Evolutionary conservation across 1,140 invertebrate species (phyloP).

Genomic region (Hyphantria cunea): DNA sequence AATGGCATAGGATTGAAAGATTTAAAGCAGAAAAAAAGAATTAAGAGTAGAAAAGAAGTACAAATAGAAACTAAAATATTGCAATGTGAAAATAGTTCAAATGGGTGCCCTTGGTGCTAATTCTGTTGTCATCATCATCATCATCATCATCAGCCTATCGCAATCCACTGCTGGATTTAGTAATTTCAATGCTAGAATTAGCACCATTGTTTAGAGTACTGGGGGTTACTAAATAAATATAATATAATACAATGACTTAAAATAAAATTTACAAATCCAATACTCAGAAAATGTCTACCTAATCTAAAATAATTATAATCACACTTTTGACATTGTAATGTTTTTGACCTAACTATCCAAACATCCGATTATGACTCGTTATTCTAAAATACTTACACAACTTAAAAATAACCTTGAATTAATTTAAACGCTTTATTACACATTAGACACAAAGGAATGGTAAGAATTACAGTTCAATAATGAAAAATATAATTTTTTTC

Average conservation of each 20-base stretch:
- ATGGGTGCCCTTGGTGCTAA: no score
- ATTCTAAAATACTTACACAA: slow-evolving; percentile 67
- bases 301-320: slow-evolving; percentile 74
- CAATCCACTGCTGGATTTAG: no score
- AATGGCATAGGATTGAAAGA: no score
- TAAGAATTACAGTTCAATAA: slow-evolving; percentile 69
- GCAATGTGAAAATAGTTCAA: no score
- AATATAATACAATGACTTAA: slow-evolving; percentile 65
- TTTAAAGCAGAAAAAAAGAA: no score
- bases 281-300: slow-evolving; percentile 63
- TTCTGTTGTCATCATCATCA: no score
- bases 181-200: no score
- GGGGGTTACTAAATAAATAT: slow-evolving; percentile 27
- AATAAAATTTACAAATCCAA: slow-evolving; percentile 68
- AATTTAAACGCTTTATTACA: slow-evolving; percentile 73
- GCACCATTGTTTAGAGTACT: no score
- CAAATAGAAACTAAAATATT: no score
- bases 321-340: slow-evolving; percentile 80
- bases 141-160: no score
- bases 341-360: slow-evolving; percentile 74
- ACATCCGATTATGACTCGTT: slow-evolving; percentile 74
- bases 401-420: slow-evolving; percentile 65
- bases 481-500: slow-evolving; percentile 73
- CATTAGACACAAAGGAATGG: slow-evolving; percentile 76
- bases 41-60: no score